These are phyloP conservation scores for Cyaniris semiargus DNA, from an alignment of 2,888 invertebrate species.

Conservation along the genomic window DNA sequence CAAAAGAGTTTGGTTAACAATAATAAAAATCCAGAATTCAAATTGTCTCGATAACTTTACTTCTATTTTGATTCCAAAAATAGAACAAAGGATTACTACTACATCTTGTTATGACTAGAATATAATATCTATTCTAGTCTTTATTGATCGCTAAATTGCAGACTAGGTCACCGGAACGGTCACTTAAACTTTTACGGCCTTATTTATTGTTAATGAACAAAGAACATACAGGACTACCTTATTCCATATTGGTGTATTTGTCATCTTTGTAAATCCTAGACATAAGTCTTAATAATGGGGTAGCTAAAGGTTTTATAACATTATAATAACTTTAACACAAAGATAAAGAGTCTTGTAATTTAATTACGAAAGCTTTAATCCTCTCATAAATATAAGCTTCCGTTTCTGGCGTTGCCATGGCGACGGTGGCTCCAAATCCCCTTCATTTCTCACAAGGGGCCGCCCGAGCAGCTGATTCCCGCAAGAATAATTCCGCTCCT, in stretches of 20 bases:
- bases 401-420: conserved; percentile 58
- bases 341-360: not conserved
- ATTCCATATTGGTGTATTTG: not conserved
- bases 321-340: not conserved
- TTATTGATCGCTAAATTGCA: conserved; percentile 1
- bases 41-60: too few relatives aligned
- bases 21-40: too few relatives aligned
- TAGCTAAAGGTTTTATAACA: not conserved
- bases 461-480: conserved; percentile 68
- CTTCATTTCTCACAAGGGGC: conserved; percentile 54
- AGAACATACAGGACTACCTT: not conserved
- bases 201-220: not conserved
- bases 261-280: not conserved
- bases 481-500: conserved; percentile 48
- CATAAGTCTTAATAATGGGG: not conserved
- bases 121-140: not conserved
- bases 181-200: not conserved
- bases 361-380: not conserved
- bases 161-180: not conserved
- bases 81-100: not conserved
- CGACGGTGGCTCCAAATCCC: conserved; percentile 57
- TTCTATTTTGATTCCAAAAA: too few relatives aligned
- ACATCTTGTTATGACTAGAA: not conserved
- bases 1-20: too few relatives aligned
- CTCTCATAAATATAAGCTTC: conserved; percentile 48